These are phyloP conservation scores for Rhopalosiphum maidis DNA, from an alignment of 1,140 invertebrate genomes.

Conservation along the genomic window DNA sequence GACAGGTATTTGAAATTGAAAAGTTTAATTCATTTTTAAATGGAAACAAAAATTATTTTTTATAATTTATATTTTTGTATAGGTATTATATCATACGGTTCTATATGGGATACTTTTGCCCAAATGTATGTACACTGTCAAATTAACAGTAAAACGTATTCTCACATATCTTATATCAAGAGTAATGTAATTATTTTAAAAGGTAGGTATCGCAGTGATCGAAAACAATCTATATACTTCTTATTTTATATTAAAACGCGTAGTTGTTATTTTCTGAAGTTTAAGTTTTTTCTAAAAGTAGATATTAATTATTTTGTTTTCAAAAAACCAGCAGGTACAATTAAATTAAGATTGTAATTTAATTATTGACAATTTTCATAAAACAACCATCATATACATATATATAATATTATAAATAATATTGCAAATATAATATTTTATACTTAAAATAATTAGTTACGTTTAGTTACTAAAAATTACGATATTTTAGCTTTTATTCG, in stretches of 20 bases:
- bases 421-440: too few relatives aligned
- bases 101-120: neutral
- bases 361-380: neutral
- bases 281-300: too few relatives aligned
- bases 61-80: neutral
- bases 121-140: neutral
- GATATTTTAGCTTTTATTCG: neutral
- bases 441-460: too few relatives aligned
- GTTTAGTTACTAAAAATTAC: too few relatives aligned
- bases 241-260: neutral
- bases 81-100: neutral
- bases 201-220: neutral
- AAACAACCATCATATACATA: too few relatives aligned
- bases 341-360: neutral
- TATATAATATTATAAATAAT: too few relatives aligned
- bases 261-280: neutral
- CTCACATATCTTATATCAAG: neutral
- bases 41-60: neutral
- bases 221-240: neutral
- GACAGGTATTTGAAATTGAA: neutral
- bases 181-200: neutral
- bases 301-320: too few relatives aligned
- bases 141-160: neutral
- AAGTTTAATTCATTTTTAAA: neutral
- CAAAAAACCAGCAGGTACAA: too few relatives aligned